These are phyloP conservation scores for Mythimna albipuncta DNA, from an alignment of 2,888 invertebrate genomes.

Conservation along the genomic window DNA sequence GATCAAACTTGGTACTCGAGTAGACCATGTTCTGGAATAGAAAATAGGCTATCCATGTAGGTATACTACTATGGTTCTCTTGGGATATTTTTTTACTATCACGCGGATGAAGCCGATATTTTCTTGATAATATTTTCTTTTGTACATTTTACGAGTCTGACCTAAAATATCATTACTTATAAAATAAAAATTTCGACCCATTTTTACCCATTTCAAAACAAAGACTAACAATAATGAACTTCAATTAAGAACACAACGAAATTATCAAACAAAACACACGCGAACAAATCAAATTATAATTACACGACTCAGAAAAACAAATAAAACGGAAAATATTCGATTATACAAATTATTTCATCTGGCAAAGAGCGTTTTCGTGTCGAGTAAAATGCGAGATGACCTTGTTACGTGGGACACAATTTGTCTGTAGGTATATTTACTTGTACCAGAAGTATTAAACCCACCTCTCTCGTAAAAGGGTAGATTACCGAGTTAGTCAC, in stretches of 20 bases:
- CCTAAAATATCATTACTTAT: neutral
- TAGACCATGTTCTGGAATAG: too few relatives aligned
- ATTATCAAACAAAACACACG: constrained; percentile 29
- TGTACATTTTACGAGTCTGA: neutral
- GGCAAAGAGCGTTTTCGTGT: constrained; percentile 73
- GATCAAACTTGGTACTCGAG: too few relatives aligned
- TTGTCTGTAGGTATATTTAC: constrained; percentile 47
- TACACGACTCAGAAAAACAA: constrained; percentile 48
- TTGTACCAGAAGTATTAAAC: constrained; percentile 48
- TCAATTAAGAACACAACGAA: constrained; percentile 28
- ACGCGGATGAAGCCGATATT: too few relatives aligned
- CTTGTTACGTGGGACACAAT: constrained; percentile 51
- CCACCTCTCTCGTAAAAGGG: constrained; percentile 35
- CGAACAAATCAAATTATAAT: constrained; percentile 55
- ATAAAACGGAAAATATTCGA: constrained; percentile 51
- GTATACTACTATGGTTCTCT: too few relatives aligned
- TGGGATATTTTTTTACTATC: too few relatives aligned
- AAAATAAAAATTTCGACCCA: constrained; percentile 14
- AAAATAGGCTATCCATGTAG: too few relatives aligned
- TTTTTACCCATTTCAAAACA: constrained; percentile 12
- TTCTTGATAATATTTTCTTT: neutral
- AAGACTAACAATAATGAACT: constrained; percentile 22
- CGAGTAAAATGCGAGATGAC: constrained; percentile 56
- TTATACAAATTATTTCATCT: constrained; percentile 71
- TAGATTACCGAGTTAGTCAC: constrained; percentile 21